These are phyloP conservation scores for Silurus aristotelis DNA, from an alignment of 2,797 vertebrate species.

Conservation along the genomic window DNA sequence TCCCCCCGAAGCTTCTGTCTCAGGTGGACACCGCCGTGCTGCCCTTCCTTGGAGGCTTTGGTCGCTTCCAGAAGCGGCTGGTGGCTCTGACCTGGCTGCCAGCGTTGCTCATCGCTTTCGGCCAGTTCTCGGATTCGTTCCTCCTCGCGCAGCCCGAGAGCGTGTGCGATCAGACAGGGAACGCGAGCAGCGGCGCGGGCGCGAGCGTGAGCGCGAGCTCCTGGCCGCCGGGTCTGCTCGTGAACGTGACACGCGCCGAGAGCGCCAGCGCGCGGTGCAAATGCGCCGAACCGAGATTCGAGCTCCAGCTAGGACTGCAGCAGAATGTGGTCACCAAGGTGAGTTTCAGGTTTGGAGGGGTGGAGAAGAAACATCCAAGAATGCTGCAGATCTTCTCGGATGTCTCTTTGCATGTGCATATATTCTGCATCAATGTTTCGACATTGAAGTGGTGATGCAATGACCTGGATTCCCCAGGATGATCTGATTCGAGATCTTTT, in stretches of 20 bases:
- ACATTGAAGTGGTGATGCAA: background rate
- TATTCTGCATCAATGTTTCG: background rate
- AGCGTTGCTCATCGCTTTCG: slow-evolving; percentile 92
- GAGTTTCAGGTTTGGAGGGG: slow-evolving; percentile 34
- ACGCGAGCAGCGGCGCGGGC: slow-evolving; percentile 52
- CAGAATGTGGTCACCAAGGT: slow-evolving; percentile 98
- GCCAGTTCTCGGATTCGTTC: slow-evolving; percentile 95
- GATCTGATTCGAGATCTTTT: too few relatives aligned
- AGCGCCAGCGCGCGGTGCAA: slow-evolving; percentile 69
- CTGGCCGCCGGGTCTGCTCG: slow-evolving; percentile 45
- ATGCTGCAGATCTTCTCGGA: background rate
- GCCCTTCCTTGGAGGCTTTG: slow-evolving; percentile 89
- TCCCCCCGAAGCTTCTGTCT: slow-evolving; percentile 75
- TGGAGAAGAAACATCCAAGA: background rate
- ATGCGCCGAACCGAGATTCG: slow-evolving; percentile 85
- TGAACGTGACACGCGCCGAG: slow-evolving; percentile 62
- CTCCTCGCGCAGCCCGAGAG: slow-evolving; percentile 87
- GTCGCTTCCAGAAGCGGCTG: slow-evolving; percentile 85
- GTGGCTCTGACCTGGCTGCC: slow-evolving; percentile 95
- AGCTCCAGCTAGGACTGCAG: slow-evolving; percentile 87
- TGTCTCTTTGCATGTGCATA: background rate
- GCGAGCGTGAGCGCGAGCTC: slow-evolving; percentile 37
- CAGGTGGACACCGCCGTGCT: slow-evolving; percentile 88
- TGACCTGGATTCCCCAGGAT: background rate
- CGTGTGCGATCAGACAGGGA: slow-evolving; percentile 79